Base-by-base conservation (phyloP, 1,140 invertebrate species). In the Tyrophagus putrescentiae region DNA sequence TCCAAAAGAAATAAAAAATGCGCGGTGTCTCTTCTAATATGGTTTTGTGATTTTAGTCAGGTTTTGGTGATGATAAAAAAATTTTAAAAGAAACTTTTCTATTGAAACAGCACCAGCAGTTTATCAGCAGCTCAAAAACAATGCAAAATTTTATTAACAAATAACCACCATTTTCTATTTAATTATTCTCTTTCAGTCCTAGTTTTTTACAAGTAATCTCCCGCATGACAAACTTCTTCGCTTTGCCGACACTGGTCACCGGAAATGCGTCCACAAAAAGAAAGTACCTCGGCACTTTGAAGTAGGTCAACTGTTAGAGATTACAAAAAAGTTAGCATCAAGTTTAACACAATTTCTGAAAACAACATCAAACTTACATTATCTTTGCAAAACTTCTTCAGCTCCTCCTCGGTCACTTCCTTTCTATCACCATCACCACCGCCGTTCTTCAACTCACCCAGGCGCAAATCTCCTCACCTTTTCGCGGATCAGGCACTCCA, bases 231-330 rank as follows among this genome's bases (percentile, higher is more conserved):
- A 57, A 61, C 32, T 64, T 67, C 54, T 62, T 64, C 39, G 60
- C 57, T 48, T 67, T 93, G 1, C 88, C 89, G 1, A 85, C 86
- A 0, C 78, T 73, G 0, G 87, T 93, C 68, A 83, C 83, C 11
- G 88, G 88, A 72, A 84, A 90, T 29, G 79, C 70, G 0, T 82
- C 72, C 0, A 85, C 74, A 66, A 84, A 79, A 29, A 78, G 66
- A 5, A 93, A 70, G 67, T 86, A 82, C 23, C 77, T 76, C 0
- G 89, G 89, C 57, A 91, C 80, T 73, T 93, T 93, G 67, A 81
- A 92, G 65, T 80, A 75, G 0, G 87, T 78, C 48, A 93, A 76
- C 76, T 82, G 71, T 57, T 73, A 72, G 25, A 56, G 93, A 70
- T 97, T 97, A 18, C n/a, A n/a, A n/a, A n/a, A n/a, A n/a, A n/a